phyloP scores from a whole-genome alignment of 2,113 vertebrate genomes.

The Poicephalus gulielmi region DNA sequence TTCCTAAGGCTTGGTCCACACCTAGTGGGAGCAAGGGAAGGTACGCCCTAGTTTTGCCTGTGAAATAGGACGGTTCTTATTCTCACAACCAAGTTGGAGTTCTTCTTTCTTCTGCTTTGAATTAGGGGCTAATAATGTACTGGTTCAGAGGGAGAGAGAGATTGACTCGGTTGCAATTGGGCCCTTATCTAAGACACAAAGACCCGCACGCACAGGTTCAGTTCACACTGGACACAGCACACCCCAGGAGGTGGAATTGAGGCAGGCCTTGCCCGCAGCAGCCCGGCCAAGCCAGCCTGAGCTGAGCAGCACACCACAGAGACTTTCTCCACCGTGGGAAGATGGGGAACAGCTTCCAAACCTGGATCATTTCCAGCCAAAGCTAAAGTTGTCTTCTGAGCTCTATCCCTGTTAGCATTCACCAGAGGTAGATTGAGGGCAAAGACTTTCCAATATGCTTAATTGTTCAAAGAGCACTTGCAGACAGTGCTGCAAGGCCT shows the following conservation, averaged over 20 bases:
- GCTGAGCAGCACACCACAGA: neutral
- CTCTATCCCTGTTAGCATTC: neutral
- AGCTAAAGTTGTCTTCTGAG: neutral
- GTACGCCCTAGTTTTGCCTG: neutral
- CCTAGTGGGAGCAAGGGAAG: neutral
- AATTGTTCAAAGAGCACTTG: neutral
- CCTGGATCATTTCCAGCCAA: neutral
- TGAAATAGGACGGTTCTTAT: neutral
- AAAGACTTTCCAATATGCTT: neutral
- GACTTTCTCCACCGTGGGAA: neutral
- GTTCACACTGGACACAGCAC: rapidly evolving
- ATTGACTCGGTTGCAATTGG: neutral
- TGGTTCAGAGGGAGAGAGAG: neutral
- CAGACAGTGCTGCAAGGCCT: neutral
- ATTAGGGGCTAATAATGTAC: neutral
- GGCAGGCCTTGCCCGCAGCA: too few species aligned
- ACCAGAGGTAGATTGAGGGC: neutral
- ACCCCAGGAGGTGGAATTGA: neutral
- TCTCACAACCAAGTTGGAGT: neutral
- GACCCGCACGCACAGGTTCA: rapidly evolving
- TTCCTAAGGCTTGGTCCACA: neutral
- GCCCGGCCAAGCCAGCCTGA: neutral
- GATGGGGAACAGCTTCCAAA: neutral
- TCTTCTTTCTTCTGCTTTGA: neutral
- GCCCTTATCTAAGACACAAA: neutral